Conservation (phyloP, 2,888 invertebrate genomes). For the Pammene aurita region DNA sequence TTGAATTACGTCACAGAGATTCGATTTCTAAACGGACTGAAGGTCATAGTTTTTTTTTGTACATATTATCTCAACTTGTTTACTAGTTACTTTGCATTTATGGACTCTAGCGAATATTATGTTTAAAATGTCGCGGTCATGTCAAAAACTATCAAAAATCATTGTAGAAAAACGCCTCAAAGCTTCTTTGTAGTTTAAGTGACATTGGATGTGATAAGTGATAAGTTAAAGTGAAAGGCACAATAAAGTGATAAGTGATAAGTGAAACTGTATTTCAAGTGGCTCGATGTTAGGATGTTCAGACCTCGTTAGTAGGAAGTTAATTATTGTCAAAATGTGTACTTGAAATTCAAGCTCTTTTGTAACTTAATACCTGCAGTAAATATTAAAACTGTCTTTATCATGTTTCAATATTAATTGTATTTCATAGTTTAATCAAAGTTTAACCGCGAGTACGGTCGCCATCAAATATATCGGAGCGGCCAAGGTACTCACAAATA, state of each 20-base stretch:
- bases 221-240: conserved; percentile 32
- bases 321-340: conserved; percentile 21
- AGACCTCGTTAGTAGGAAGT: conserved; percentile 10
- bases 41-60: too few species aligned
- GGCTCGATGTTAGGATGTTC: not conserved
- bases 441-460: too few species aligned
- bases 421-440: too few species aligned
- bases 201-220: conserved; percentile 2
- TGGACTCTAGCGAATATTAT: too few species aligned
- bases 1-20: too few species aligned
- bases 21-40: too few species aligned
- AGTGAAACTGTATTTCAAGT: conserved; percentile 6
- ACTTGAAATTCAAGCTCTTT: conserved; percentile 28
- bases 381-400: not conserved
- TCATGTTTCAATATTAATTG: not conserved
- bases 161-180: conserved; percentile 1
- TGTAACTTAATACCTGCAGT: conserved; percentile 7
- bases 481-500: too few species aligned
- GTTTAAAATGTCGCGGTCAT: not conserved
- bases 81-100: too few species aligned
- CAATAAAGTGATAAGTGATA: conserved; percentile 22
- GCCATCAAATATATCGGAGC: too few species aligned
- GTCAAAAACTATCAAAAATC: conserved; percentile 1
- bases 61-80: too few species aligned
- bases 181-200: not conserved